A percentile compares a stretch with the other conserved stretches of the same genome.
Conservation (phyloP, 2,888 invertebrate genomes). For the Trichogramma evanescens region DNA sequence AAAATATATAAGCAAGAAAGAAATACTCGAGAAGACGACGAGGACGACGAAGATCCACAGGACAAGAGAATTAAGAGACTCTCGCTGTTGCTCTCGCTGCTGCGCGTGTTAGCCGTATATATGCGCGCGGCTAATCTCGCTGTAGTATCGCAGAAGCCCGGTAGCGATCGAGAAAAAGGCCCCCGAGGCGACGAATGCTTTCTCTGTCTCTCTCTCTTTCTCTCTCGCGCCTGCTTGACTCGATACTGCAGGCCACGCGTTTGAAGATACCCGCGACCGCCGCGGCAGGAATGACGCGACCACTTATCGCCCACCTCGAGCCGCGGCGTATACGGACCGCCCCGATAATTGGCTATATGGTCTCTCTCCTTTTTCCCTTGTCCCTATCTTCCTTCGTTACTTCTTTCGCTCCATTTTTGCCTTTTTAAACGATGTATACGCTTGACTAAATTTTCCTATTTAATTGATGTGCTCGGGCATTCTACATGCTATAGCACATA, state of each 20-base stretch:
- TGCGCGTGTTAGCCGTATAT: neutral
- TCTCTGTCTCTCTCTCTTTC: neutral
- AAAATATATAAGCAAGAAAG: neutral
- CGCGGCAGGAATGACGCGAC: neutral
- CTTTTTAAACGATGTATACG: constrained; percentile 6
- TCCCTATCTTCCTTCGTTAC: too few species aligned
- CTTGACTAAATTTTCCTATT: constrained; percentile 5
- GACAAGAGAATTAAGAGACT: constrained; percentile 20
- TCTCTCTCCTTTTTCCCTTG: too few species aligned
- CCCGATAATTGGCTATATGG: constrained; percentile 16
- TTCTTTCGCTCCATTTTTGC: neutral
- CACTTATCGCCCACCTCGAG: constrained; percentile 9
- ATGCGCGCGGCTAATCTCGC: constrained; percentile 14
- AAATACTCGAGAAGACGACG: neutral
- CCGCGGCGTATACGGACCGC: neutral
- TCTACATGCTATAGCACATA: too few species aligned
- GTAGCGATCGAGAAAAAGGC: constrained; percentile 22
- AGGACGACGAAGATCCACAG: neutral
- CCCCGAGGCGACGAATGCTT: constrained; percentile 14
- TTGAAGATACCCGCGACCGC: constrained; percentile 16
- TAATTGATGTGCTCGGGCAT: constrained; percentile 16
- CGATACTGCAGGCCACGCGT: constrained; percentile 5
- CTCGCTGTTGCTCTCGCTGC: neutral
- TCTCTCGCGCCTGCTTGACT: constrained; percentile 1
- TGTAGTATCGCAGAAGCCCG: constrained; percentile 21